These are phyloP conservation scores for Cheilosia vulpina DNA, from an alignment of 2,888 invertebrate species.

Conservation along the genomic window DNA sequence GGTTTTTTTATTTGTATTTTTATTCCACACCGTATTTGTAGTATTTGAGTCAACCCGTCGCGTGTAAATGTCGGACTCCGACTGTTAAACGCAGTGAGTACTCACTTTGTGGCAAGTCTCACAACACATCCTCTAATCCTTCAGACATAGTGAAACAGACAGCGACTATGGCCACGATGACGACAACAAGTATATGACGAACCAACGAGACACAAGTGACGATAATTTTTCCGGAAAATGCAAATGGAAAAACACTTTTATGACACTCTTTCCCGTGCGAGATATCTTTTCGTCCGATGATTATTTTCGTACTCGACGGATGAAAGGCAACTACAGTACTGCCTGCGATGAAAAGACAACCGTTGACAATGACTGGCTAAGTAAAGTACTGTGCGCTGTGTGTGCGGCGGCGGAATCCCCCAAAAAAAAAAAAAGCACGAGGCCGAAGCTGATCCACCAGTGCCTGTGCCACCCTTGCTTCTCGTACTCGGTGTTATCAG, in stretches of 20 bases:
- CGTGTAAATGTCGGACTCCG: constrained; percentile 71
- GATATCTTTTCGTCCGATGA: constrained; percentile 43
- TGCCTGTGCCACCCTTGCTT: constrained; percentile 15
- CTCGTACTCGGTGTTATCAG: constrained; percentile 19
- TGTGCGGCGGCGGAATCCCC: constrained; percentile 47
- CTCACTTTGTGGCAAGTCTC: constrained; percentile 45
- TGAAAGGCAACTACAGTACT: constrained; percentile 55
- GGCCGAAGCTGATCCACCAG: constrained; percentile 25
- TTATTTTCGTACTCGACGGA: constrained; percentile 65
- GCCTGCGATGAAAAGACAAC: constrained; percentile 43
- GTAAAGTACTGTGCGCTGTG: constrained; percentile 10
- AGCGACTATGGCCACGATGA: constrained; percentile 29
- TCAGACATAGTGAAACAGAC: constrained; percentile 51
- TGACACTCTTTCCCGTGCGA: constrained; percentile 24
- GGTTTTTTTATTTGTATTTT: neutral
- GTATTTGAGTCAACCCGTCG: constrained; percentile 59
- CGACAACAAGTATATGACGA: constrained; percentile 52
- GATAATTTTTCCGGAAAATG: constrained; percentile 46
- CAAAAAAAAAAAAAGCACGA: constrained; percentile 46
- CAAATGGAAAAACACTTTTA: constrained; percentile 51
- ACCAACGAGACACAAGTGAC: constrained; percentile 56
- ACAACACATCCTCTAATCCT: constrained; percentile 65
- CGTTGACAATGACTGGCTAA: constrained; percentile 52
- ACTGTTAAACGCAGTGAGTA: constrained; percentile 58
- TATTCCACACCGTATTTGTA: neutral